Evolutionary conservation across 2,888 invertebrate species (phyloP).

Genomic region (Hypselothyrea guttata): DNA sequence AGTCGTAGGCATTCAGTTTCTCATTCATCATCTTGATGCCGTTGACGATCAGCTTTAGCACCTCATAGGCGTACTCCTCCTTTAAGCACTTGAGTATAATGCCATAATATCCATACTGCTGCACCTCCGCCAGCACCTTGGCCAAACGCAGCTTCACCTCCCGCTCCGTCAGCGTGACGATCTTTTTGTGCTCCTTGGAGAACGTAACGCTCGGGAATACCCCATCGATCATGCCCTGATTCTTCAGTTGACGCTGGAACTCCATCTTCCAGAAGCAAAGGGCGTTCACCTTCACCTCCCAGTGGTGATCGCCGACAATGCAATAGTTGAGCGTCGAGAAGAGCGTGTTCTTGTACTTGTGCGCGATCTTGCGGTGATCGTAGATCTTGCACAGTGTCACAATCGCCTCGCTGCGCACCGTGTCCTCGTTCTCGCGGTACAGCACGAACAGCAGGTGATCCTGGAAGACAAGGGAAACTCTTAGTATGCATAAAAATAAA

Average conservation of each 20-base stretch:
- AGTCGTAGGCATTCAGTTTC: conserved; percentile 85
- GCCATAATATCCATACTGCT: conserved; percentile 87
- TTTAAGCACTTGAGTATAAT: conserved; percentile 86
- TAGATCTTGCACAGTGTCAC: conserved; percentile 86
- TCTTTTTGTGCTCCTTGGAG: conserved; percentile 90
- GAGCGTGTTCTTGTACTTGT: conserved; percentile 84
- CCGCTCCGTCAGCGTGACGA: conserved; percentile 87
- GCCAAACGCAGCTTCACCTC: conserved; percentile 85
- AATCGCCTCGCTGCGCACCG: conserved; percentile 89
- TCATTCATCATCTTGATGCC: conserved; percentile 83
- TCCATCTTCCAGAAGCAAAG: conserved; percentile 88
- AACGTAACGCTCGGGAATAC: conserved; percentile 90
- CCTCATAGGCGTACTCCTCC: conserved; percentile 88
- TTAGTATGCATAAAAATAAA: too few relatives aligned
- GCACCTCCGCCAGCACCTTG: conserved; percentile 87
- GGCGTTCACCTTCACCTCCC: conserved; percentile 90
- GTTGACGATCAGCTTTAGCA: conserved; percentile 85
- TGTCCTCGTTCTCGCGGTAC: conserved; percentile 88
- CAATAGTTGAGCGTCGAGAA: conserved; percentile 87
- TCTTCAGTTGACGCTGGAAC: conserved; percentile 85
- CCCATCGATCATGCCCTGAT: conserved; percentile 93
- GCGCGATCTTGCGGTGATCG: conserved; percentile 85
- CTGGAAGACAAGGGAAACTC: conserved; percentile 74
- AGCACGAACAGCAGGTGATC: conserved; percentile 84
- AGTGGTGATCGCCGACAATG: conserved; percentile 88